Conservation (phyloP, 2,113 vertebrate species). For the Puffinus mauretanicus region DNA sequence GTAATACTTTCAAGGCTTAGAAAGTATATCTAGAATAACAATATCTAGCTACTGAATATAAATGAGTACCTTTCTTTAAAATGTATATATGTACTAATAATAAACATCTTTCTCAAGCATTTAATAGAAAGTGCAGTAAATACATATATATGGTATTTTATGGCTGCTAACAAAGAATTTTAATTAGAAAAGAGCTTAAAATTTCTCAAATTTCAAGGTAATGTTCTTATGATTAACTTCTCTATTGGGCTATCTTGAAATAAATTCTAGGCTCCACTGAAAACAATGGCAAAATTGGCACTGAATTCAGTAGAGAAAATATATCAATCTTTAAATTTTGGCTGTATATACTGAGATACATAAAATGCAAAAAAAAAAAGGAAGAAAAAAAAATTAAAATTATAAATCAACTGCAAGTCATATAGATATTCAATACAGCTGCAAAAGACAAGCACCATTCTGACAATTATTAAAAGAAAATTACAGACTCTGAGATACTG, state of each 20-base stretch:
- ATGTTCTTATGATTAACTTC: background rate
- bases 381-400: background rate
- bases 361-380: background rate
- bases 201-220: background rate
- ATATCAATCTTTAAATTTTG: background rate
- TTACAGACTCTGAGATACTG: background rate
- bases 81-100: background rate
- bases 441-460: background rate
- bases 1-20: background rate
- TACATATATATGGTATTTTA: background rate
- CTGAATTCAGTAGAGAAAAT: background rate
- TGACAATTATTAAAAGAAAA: background rate
- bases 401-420: background rate
- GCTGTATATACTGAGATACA: background rate
- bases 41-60: background rate
- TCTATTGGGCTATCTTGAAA: background rate
- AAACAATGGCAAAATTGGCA: background rate
- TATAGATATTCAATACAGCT: background rate
- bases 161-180: background rate
- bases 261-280: background rate
- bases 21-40: background rate
- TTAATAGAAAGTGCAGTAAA: background rate
- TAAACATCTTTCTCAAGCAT: background rate
- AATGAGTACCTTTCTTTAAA: background rate
- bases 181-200: background rate